Evolutionary conservation across 2,113 vertebrate genomes (phyloP), one percentile per base, ranked within the genome.

Genomic region (Psilopogon haemacephalus): DNA sequence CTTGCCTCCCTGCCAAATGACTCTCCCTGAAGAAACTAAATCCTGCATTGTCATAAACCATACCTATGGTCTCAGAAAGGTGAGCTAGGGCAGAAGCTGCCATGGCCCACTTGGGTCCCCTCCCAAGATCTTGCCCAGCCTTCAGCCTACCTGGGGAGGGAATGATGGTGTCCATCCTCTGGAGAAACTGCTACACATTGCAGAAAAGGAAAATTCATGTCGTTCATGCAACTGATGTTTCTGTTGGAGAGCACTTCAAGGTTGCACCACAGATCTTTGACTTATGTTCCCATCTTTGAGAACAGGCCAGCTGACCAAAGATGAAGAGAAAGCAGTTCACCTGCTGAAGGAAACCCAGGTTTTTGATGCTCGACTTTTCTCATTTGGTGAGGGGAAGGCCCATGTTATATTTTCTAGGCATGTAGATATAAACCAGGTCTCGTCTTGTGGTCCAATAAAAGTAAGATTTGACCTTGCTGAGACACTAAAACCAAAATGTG

Each of bases 1-100:
- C 30, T 77, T 65, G 38, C 13, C 71, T 82, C 21, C 27, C 42
- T 69, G 30, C 11, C 21, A 71, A 67, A 72, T 17, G 32, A 27
- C 38, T 58, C 46, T 71, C 23, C 54, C 54, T 63, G 11, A 38
- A 54, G 42, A 74, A 74, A 60, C 8, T 3, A 1, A 79, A 75
- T 38, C 23, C 59, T 0, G 1, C 2, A 8, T 50, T 71, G 33
- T 9, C 28, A 50, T 33, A 32, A 24, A 6, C 17, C 0, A 0
- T 32, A 38, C 0, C 2, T 2, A 2, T 11, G 32, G 58, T 55
- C 32, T 74, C 50, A 28, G 30, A 1, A 1, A 17, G 44, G 33
- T 32, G 50, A 83, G 23, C 28, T 40, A 46, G 63, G 30, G 38
- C 15, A 54, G 21, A 8, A 13, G 12, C 17, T 86, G 59, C 56